Percentiles rank a stretch among this genome's conserved stretches.
These are phyloP conservation scores for Galeopterus variegatus DNA, from an alignment of 2,113 vertebrate species.

Conservation along the genomic window DNA sequence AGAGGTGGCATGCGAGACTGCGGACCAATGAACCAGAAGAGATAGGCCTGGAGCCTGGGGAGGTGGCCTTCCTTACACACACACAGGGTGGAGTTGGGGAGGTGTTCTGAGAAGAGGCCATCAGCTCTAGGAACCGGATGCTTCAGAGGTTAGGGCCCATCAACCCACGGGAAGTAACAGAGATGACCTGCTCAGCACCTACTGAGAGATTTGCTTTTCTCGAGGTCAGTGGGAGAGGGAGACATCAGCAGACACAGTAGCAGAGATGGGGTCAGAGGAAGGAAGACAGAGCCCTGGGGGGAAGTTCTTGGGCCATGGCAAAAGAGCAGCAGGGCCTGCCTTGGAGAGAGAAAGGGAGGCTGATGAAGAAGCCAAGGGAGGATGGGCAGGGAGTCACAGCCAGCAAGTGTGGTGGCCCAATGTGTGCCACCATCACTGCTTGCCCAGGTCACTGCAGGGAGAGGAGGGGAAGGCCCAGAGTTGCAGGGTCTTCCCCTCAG, in stretches of 20 bases:
- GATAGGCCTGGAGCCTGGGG: neutral
- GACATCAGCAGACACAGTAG: neutral
- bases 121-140: neutral
- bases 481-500: neutral
- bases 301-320: neutral
- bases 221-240: neutral
- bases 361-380: neutral
- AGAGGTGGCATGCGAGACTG: slow-evolving; percentile 55
- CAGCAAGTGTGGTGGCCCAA: neutral
- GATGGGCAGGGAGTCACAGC: neutral
- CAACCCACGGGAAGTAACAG: neutral
- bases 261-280: neutral
- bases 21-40: slow-evolving; percentile 46
- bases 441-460: neutral
- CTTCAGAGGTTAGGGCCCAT: neutral
- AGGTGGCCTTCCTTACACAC: neutral
- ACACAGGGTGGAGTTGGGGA: neutral
- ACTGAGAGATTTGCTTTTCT: neutral
- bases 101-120: neutral
- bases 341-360: slow-evolving; percentile 3
- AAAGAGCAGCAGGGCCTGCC: neutral
- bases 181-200: neutral
- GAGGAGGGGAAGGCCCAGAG: neutral
- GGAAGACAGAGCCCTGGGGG: neutral
- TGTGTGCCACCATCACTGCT: neutral